phyloP scores from a whole-genome alignment of 1,140 invertebrate genomes.

The Coenobita brevimanus region DNA sequence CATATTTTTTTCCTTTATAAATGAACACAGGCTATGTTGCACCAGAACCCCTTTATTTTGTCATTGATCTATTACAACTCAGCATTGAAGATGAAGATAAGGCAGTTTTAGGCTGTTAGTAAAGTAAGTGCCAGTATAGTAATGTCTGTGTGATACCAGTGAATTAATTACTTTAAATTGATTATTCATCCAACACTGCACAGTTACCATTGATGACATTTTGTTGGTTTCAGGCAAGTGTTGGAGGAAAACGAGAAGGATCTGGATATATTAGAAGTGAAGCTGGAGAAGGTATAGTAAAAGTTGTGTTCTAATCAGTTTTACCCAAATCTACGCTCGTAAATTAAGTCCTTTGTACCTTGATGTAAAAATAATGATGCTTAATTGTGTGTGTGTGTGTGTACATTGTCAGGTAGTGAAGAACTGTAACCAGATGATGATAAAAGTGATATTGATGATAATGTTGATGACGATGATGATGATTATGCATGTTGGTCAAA shows the following conservation, averaged over 20 bases:
- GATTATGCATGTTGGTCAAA: no score
- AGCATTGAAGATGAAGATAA: neutral
- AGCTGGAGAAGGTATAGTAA: conserved; percentile 48
- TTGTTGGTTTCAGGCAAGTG: conserved; percentile 39
- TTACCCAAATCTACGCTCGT: neutral
- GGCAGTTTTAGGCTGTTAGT: no score
- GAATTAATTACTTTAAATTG: neutral
- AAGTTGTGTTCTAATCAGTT: neutral
- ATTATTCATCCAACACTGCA: no score
- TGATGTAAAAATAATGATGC: no score
- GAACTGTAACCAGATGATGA: conserved; percentile 55
- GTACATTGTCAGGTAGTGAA: conserved; percentile 41
- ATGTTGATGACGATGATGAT: no score
- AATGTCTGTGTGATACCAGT: neutral
- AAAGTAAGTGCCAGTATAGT: no score
- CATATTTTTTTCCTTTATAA: no score
- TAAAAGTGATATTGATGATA: neutral
- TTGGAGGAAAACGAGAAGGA: conserved; percentile 56
- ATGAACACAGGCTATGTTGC: no score
- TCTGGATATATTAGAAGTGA: conserved; percentile 44
- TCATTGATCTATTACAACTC: no score
- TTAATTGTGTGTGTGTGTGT: no score
- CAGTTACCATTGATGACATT: no score
- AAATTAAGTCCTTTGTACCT: neutral
- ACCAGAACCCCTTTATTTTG: no score